Evolutionary conservation across 2,888 invertebrate genomes (phyloP).

Genomic region (Agriopis marginaria): DNA sequence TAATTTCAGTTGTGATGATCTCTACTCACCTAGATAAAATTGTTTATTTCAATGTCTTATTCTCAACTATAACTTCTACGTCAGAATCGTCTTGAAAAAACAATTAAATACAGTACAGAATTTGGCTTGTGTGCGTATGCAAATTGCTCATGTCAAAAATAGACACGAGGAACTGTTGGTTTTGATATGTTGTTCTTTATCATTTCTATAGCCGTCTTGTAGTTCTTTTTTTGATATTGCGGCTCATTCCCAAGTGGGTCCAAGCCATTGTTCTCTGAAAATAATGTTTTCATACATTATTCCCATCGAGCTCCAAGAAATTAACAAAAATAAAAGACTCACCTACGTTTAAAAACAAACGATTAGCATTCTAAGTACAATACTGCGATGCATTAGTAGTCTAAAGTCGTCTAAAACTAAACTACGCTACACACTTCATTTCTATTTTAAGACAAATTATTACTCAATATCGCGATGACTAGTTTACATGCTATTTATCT

Average conservation of each 20-base stretch:
- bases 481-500: constrained; percentile 14
- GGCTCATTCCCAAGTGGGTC: too few species aligned
- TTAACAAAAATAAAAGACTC: background rate
- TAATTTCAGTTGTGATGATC: background rate
- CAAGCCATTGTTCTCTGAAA: too few species aligned
- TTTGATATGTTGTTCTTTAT: too few species aligned
- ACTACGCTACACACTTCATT: constrained; percentile 40
- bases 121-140: too few species aligned
- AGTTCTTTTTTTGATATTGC: too few species aligned
- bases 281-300: too few species aligned
- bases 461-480: constrained; percentile 29
- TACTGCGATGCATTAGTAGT: constrained; percentile 34
- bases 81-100: too few species aligned
- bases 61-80: background rate
- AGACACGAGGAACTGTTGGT: too few species aligned
- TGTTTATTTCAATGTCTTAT: background rate
- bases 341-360: constrained; percentile 32
- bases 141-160: too few species aligned
- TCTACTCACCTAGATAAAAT: background rate
- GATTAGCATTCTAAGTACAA: constrained; percentile 44
- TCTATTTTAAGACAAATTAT: constrained; percentile 39
- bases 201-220: too few species aligned
- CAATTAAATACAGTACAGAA: too few species aligned
- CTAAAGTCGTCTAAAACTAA: constrained; percentile 27
- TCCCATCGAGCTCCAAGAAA: too few species aligned